These are phyloP conservation scores for Caranx ignobilis DNA, from an alignment of 2,113 vertebrate species.

Conservation along the genomic window DNA sequence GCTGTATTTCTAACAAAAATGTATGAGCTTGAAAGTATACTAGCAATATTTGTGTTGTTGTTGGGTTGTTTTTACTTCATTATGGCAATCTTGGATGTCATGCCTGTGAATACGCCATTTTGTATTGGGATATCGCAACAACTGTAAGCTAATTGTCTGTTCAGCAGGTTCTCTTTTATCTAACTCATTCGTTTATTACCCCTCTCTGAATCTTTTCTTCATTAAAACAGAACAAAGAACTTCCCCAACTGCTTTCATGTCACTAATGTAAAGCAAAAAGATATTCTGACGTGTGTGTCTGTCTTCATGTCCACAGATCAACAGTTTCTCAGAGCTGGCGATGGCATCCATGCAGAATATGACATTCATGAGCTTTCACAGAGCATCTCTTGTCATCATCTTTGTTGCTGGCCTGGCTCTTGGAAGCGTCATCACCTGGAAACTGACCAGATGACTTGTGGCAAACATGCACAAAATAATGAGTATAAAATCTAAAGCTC, in stretches of 20 bases:
- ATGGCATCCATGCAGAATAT: constrained; percentile 10
- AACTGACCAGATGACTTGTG: constrained; percentile 30
- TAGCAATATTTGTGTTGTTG: too few species aligned
- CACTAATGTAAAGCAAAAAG: too few species aligned
- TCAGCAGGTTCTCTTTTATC: background rate
- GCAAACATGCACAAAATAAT: background rate
- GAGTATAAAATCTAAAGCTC: too few species aligned
- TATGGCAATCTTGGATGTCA: too few species aligned
- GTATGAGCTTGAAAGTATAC: too few species aligned
- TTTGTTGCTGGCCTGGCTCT: constrained; percentile 44
- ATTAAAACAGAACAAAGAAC: too few species aligned
- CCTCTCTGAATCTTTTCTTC: background rate
- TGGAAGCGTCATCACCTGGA: constrained; percentile 59
- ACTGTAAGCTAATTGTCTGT: too few species aligned
- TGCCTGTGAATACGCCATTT: too few species aligned
- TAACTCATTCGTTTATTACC: background rate
- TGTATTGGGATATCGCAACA: too few species aligned
- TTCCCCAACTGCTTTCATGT: too few species aligned
- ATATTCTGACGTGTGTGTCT: background rate
- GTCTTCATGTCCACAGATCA: constrained; percentile 57
- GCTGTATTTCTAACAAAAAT: too few species aligned
- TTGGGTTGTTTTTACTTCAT: too few species aligned
- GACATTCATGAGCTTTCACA: background rate
- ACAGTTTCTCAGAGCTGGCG: constrained; percentile 60
- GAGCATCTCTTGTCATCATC: constrained; percentile 22